phyloP scores from a whole-genome alignment of 2,888 invertebrate species.

The Vesta saturnalis region DNA sequence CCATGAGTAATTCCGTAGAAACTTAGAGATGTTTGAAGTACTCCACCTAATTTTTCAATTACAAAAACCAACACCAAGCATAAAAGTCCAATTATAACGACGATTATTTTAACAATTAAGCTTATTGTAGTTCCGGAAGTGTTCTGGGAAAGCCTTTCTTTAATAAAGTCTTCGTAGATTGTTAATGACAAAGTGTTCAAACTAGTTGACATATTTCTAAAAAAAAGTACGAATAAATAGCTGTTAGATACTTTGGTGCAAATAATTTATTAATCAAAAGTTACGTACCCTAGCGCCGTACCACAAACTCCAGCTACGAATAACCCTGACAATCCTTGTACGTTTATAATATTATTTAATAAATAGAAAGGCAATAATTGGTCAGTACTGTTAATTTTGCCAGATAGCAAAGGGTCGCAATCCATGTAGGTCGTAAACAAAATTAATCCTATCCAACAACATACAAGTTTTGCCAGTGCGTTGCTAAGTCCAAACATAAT shows the following conservation, averaged over 20 bases:
- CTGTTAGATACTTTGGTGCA: too few relatives aligned
- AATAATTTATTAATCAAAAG: not conserved
- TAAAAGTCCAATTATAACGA: conserved; percentile 67
- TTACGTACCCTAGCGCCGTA: conserved; percentile 70
- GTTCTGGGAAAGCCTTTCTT: conserved; percentile 64
- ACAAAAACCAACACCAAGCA: conserved; percentile 77
- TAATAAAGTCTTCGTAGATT: conserved; percentile 70
- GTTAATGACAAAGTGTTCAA: conserved; percentile 70
- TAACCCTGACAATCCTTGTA: conserved; percentile 76
- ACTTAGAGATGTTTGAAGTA: conserved; percentile 72
- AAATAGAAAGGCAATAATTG: conserved; percentile 73
- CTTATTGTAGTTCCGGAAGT: conserved; percentile 66
- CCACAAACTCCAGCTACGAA: conserved; percentile 78
- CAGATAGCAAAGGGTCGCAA: conserved; percentile 70
- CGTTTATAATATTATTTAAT: conserved; percentile 70
- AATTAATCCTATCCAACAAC: conserved; percentile 55
- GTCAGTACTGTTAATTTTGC: conserved; percentile 66
- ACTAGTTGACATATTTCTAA: conserved; percentile 69
- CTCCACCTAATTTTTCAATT: conserved; percentile 71
- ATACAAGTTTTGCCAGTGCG: conserved; percentile 30
- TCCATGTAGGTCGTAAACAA: conserved; percentile 71
- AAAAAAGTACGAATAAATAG: too few relatives aligned
- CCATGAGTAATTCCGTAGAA: conserved; percentile 74
- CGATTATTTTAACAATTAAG: conserved; percentile 67
- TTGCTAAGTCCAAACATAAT: conserved; percentile 32